Evolutionary conservation across 2,888 invertebrate species (phyloP), one percentile per base, ranked within the genome.

Genomic region (Amphipoea oculea): DNA sequence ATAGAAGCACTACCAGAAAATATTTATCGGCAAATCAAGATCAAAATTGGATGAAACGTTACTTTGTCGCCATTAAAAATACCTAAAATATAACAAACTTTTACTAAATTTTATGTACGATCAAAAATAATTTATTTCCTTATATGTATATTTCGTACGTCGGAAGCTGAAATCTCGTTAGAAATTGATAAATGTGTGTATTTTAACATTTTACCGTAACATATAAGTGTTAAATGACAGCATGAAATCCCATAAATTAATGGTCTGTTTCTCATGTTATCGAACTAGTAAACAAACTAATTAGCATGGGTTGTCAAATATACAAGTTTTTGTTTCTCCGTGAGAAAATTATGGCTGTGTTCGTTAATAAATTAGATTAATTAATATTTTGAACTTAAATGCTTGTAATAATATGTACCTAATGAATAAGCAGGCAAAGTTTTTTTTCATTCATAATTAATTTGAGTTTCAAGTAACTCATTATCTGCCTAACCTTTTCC

Each of bases 121-220:
- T 84, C 73, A 85, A 40, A 86, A 69, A 83, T 78, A 81, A 85
- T 81, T 76, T 66, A 79, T 84, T 89, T 88, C 85, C 87, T 86
- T 78, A 78, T 60, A 86, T n/a, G n/a, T n/a, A n/a, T 65, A 86
- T 87, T 88, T 83, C 81, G 78, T 76, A 74, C 82, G 87, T 90
- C 92, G 92, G 93, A 93, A 91, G 91, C 83, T 68, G n/a, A 62
- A 73, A 65, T 78, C 86, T 87, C 82, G 83, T 89, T 88, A 85
- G 84, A 84, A 82, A 80, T 85, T 88, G 87, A 92, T 87, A 89
- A 89, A 93, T 90, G 93, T 93, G 92, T 90, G 92, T 92, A 89
- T 88, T 91, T 88, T 81, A 73, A 76, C 82, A 75, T 87, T 90
- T 91, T 87, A 91, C 90, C 89, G 90, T 90, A 90, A 89, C 87